Evolutionary conservation across 2,888 invertebrate species (phyloP).

Genomic region (Aspidiotus destructor): DNA sequence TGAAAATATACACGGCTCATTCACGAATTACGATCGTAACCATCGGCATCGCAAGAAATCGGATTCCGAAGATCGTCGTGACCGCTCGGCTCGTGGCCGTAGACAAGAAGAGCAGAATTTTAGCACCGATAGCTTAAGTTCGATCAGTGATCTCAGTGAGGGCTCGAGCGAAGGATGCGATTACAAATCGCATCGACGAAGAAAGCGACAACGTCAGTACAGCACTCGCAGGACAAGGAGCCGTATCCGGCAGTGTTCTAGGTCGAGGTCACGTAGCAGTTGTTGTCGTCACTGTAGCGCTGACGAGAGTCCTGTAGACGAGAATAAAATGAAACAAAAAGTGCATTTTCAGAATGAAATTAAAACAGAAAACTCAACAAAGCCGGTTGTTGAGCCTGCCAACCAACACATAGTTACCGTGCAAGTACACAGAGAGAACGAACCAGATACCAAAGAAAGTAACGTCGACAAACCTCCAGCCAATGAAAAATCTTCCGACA

Average conservation of each 20-base stretch:
- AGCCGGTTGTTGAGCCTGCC: neutral
- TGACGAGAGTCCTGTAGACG: neutral
- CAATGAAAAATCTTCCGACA: no score
- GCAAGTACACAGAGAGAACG: slow-evolving; percentile 14
- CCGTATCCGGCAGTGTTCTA: neutral
- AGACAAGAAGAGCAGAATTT: neutral
- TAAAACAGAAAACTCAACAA: no score
- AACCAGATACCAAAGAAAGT: neutral
- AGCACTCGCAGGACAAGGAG: neutral
- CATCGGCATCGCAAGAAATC: neutral
- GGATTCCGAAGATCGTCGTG: neutral
- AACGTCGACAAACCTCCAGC: neutral
- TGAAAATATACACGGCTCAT: slow-evolving; percentile 27
- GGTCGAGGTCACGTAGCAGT: slow-evolving; percentile 5
- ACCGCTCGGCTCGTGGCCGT: neutral
- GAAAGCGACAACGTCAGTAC: neutral
- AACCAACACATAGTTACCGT: slow-evolving; percentile 16
- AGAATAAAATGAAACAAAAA: neutral
- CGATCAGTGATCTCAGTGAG: slow-evolving; percentile 9
- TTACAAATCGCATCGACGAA: neutral
- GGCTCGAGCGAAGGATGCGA: slow-evolving; percentile 28
- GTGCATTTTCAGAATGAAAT: neutral
- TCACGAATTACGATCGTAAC: neutral
- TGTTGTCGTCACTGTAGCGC: neutral
- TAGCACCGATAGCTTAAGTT: neutral